Conservation (phyloP, 2,797 vertebrate species). For the Enteromius paludinosus region DNA sequence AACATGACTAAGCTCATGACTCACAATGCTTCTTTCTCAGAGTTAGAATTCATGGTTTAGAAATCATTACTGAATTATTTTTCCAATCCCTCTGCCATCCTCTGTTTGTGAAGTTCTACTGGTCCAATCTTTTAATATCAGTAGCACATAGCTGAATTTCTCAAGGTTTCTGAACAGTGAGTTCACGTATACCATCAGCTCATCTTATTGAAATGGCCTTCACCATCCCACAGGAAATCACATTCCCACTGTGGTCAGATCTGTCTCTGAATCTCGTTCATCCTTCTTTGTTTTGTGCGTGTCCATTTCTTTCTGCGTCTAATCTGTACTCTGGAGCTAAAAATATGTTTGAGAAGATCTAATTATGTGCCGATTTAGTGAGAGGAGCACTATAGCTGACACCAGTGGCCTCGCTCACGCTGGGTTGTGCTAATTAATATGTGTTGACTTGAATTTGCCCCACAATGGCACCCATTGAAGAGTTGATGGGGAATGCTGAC, state of each 20-base stretch:
- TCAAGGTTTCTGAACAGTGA: background rate
- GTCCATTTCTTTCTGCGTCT: slow-evolving; percentile 3
- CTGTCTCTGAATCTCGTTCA: background rate
- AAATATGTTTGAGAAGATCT: slow-evolving; percentile 71
- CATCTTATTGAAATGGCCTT: background rate
- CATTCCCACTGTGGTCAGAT: slow-evolving; percentile 3
- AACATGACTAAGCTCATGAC: background rate
- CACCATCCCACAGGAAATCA: background rate
- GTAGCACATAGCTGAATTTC: background rate
- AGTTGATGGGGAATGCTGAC: slow-evolving; percentile 58
- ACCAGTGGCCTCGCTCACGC: slow-evolving; percentile 51
- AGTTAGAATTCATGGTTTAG: background rate
- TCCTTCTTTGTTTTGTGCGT: slow-evolving; percentile 23
- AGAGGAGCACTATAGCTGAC: slow-evolving; percentile 61
- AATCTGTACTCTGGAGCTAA: slow-evolving; percentile 62
- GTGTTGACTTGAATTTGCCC: slow-evolving; percentile 72
- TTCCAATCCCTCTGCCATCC: background rate
- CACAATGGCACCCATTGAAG: slow-evolving; percentile 64
- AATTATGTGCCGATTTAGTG: slow-evolving; percentile 64
- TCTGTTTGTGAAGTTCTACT: background rate
- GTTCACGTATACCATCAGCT: background rate
- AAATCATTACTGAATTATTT: background rate
- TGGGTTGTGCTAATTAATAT: slow-evolving; percentile 69
- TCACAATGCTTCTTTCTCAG: background rate
- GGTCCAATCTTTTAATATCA: background rate